Conservation (phyloP, 2,888 invertebrate species). For the Dolichopus griseipennis region DNA sequence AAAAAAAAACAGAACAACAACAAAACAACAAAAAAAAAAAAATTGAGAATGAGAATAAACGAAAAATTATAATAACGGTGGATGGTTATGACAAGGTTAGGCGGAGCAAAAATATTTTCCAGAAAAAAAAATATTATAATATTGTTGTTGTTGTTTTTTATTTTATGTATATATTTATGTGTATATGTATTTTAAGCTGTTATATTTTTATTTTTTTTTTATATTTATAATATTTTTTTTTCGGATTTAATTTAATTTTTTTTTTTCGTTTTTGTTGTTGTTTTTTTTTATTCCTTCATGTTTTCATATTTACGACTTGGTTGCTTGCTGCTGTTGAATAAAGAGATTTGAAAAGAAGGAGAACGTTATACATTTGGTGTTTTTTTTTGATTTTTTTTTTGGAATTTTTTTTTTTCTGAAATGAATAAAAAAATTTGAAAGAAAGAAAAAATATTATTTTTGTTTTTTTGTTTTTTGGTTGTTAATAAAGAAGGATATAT, state of each 20-base stretch:
- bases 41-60: slow-evolving; percentile 10
- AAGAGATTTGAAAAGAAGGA: too few relatives aligned
- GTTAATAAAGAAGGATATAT: background rate
- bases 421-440: too few relatives aligned
- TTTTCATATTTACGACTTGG: too few relatives aligned
- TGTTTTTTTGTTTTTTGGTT: background rate
- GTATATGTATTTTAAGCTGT: background rate
- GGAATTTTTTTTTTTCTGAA: too few relatives aligned
- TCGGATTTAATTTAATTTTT: background rate
- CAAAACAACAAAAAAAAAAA: background rate
- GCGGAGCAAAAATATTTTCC: slow-evolving; percentile 38
- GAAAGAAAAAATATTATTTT: too few relatives aligned
- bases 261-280: background rate
- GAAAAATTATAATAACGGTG: slow-evolving; percentile 5
- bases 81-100: slow-evolving; percentile 43
- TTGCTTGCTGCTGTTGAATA: too few relatives aligned
- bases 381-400: too few relatives aligned
- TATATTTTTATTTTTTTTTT: background rate
- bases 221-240: background rate
- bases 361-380: too few relatives aligned
- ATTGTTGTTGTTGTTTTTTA: background rate
- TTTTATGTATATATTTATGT: background rate
- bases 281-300: too few relatives aligned
- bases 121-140: background rate
- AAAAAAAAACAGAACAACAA: background rate